Percentiles rank a stretch among this genome's conserved stretches.
Evolutionary conservation across 2,888 invertebrate species (phyloP).

Genomic region (Melanostoma scalare): DNA sequence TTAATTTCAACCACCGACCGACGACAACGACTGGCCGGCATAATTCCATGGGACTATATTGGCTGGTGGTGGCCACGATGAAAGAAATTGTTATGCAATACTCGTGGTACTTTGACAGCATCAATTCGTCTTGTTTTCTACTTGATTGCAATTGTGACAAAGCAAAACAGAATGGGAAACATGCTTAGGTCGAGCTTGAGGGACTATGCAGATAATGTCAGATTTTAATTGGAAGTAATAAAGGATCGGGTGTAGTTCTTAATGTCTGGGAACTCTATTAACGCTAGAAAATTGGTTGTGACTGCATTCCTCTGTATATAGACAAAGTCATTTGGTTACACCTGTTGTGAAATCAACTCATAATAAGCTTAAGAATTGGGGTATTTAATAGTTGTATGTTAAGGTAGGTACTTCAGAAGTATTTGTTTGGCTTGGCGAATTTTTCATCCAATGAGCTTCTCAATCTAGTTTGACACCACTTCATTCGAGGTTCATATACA

Average conservation of each 20-base stretch:
- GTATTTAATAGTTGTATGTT: too few relatives aligned
- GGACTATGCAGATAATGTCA: constrained; percentile 22
- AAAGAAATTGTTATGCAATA: constrained; percentile 61
- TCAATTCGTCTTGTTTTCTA: constrained; percentile 65
- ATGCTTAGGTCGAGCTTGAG: neutral
- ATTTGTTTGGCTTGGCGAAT: too few relatives aligned
- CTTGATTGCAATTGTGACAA: constrained; percentile 26
- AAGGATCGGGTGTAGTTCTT: neutral
- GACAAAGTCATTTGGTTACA: too few relatives aligned
- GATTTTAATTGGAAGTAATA: constrained; percentile 29
- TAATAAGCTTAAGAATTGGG: too few relatives aligned
- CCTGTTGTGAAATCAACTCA: too few relatives aligned
- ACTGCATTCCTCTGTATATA: too few relatives aligned
- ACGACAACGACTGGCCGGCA: constrained; percentile 15
- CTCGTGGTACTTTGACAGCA: constrained; percentile 59
- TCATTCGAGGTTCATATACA: too few relatives aligned
- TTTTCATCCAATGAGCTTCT: too few relatives aligned
- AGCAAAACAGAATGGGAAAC: constrained; percentile 1
- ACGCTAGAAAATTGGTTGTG: neutral
- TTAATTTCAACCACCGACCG: constrained; percentile 50
- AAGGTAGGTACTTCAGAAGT: too few relatives aligned
- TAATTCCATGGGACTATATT: neutral
- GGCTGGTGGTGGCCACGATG: constrained; percentile 1
- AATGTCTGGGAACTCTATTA: neutral
- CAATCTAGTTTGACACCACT: too few relatives aligned